phyloP scores from a whole-genome alignment of 2,888 invertebrate species.

The Standfussiana lucernea region DNA sequence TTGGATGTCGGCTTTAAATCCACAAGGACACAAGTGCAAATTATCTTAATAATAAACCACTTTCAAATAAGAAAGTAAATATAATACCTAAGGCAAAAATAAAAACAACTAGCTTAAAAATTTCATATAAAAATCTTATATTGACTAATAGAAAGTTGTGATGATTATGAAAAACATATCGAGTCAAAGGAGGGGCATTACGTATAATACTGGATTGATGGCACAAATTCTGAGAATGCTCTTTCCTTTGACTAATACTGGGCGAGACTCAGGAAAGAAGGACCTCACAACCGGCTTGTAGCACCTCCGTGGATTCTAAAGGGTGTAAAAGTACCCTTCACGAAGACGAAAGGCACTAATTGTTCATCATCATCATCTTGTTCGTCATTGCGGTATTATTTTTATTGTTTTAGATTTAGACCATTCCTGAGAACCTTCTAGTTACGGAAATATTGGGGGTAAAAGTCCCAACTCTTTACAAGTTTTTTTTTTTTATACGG shows the following conservation, averaged over 20 bases:
- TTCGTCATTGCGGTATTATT: not conserved
- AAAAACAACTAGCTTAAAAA: slow-evolving; percentile 89
- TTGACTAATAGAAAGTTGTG: slow-evolving; percentile 90
- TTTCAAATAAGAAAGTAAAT: slow-evolving; percentile 89
- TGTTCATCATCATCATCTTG: too few species aligned
- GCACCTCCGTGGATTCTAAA: slow-evolving; percentile 82
- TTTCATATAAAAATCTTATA: slow-evolving; percentile 88
- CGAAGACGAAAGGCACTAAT: not conserved
- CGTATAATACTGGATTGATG: slow-evolving; percentile 89
- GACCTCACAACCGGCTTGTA: slow-evolving; percentile 88
- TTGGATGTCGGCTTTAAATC: slow-evolving; percentile 83
- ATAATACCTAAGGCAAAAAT: slow-evolving; percentile 88
- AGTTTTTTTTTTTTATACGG: not conserved
- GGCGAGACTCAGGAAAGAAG: slow-evolving; percentile 88
- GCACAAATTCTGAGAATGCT: slow-evolving; percentile 88
- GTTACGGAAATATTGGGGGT: not conserved
- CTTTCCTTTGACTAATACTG: slow-evolving; percentile 89
- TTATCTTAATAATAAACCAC: slow-evolving; percentile 85
- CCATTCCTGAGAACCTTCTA: not conserved
- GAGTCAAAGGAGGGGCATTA: slow-evolving; percentile 87
- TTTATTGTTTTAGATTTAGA: not conserved
- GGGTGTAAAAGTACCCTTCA: not conserved
- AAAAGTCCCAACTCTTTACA: not conserved
- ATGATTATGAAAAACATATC: slow-evolving; percentile 86
- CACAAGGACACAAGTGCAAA: slow-evolving; percentile 91